These are phyloP conservation scores for Danaus chrysippus DNA, from an alignment of 2,888 invertebrate genomes.

Conservation along the genomic window DNA sequence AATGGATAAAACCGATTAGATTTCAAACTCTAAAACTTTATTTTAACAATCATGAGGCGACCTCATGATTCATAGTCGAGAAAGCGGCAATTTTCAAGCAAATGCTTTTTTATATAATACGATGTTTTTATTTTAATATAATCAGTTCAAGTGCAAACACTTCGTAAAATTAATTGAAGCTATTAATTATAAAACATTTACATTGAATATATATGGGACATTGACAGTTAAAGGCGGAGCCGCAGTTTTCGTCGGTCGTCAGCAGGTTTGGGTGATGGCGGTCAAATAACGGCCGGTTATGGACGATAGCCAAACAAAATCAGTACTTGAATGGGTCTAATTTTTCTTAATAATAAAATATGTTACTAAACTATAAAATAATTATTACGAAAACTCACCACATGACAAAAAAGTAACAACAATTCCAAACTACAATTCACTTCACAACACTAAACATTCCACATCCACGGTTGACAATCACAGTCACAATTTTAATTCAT, in stretches of 20 bases:
- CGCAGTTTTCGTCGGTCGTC: conserved; percentile 50
- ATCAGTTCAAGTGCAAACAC: background rate
- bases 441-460: conserved; percentile 72
- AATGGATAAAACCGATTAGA: no score
- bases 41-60: conserved; percentile 18
- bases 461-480: conserved; percentile 49
- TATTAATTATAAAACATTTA: conserved; percentile 5
- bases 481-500: conserved; percentile 30
- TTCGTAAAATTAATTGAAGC: background rate
- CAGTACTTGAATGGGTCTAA: conserved; percentile 30
- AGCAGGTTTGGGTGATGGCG: conserved; percentile 74
- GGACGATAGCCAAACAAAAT: conserved; percentile 31
- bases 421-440: conserved; percentile 59
- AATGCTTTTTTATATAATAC: conserved; percentile 6
- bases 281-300: conserved; percentile 69
- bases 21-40: background rate
- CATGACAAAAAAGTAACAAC: conserved; percentile 61
- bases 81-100: conserved; percentile 29
- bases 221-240: conserved; percentile 59
- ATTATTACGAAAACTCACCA: conserved; percentile 56
- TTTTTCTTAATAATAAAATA: conserved; percentile 18
- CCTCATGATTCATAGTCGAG: conserved; percentile 34
- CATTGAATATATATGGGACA: conserved; percentile 8
- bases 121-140: conserved; percentile 9
- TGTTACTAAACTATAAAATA: conserved; percentile 8